A percentile compares a stretch with the other conserved stretches of the same genome.
phyloP scores from a whole-genome alignment of 1,140 invertebrate species.

The Cydia strobilella region DNA sequence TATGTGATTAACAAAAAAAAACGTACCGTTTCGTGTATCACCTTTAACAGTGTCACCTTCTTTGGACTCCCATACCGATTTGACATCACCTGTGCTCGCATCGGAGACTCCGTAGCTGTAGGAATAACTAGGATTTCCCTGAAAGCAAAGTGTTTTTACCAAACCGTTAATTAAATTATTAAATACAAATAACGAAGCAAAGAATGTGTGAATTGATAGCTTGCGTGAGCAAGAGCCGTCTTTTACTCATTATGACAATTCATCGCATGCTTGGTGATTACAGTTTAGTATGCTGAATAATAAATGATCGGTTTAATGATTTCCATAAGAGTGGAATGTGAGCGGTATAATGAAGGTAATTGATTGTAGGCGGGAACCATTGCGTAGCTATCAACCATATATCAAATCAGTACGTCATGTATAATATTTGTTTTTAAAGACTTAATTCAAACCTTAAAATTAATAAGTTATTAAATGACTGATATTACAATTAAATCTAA shows the following conservation, averaged over 20 bases:
- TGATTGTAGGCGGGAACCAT: constrained; percentile 42
- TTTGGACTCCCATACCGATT: constrained; percentile 84
- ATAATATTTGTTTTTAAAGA: too few relatives aligned
- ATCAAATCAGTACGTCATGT: constrained; percentile 38
- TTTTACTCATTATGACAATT: constrained; percentile 66
- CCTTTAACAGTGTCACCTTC: constrained; percentile 82
- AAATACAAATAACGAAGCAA: constrained; percentile 45
- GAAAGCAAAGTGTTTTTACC: constrained; percentile 48
- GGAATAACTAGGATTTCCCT: constrained; percentile 77
- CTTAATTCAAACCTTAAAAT: not conserved
- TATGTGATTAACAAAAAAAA: not conserved
- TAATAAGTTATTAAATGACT: not conserved
- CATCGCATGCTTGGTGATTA: constrained; percentile 62
- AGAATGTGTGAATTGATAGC: constrained; percentile 62
- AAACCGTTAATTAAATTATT: constrained; percentile 46
- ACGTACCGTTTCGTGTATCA: constrained; percentile 35
- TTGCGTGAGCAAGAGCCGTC: constrained; percentile 65
- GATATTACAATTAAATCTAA: not conserved
- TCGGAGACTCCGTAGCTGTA: constrained; percentile 81
- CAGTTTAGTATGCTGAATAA: constrained; percentile 68
- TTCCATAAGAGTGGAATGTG: constrained; percentile 65
- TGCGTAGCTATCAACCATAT: constrained; percentile 52
- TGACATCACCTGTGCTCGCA: constrained; percentile 82
- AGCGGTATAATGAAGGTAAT: constrained; percentile 38
- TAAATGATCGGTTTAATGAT: constrained; percentile 63